Base-by-base conservation (phyloP, 2,797 vertebrate genomes). In the Siniperca undulata region DNA sequence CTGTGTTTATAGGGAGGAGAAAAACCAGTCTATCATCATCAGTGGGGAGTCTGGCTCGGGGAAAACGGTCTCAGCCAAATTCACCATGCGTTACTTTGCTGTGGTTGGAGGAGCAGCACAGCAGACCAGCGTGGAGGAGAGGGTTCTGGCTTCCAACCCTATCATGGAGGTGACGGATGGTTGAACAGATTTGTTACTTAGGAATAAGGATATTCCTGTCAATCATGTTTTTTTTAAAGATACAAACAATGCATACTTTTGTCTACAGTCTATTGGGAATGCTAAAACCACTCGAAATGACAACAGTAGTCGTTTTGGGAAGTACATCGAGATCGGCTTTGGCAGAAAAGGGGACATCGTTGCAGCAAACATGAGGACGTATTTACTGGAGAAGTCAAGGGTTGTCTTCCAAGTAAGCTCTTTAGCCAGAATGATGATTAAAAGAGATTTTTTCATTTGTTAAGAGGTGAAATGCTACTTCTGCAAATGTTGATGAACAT, bases 251-350 rank as follows among this genome's bases (percentile, higher is more conserved):
- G n/a, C 30, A 24, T 24, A 0, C 20, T 58, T 16, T 64, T 20
- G 16, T 73, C 52, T 60, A 3, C 70, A 97, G 97, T 95, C 97
- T 34, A 95, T 97, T 34, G 97, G 97, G 20, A 97, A 97, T 0
- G 96, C 96, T 0, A 97, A 96, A 93, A 96, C 96, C 2, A 96
- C 90, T 17, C 92, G 96, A 48, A 97, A 97, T 17, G 96, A 97
- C 92, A 97, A 97, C 94, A 97, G 96, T 44, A 97, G 96, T 80
- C 86, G 95, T 53, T 97, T 97, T 72, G 97, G 96, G 58, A 97
- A 97, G 90, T 97, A 97, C 84, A 96, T 96, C 0, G 95, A 97
- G 89, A 96, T 97, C 0, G 91, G 95, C 69, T 97, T 97, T 80
- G 96, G 94, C 70, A 84, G 73, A 17, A 91, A 89, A 8, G 93